Conservation (phyloP, 2,797 vertebrate species). For the Coendou prehensilis region DNA sequence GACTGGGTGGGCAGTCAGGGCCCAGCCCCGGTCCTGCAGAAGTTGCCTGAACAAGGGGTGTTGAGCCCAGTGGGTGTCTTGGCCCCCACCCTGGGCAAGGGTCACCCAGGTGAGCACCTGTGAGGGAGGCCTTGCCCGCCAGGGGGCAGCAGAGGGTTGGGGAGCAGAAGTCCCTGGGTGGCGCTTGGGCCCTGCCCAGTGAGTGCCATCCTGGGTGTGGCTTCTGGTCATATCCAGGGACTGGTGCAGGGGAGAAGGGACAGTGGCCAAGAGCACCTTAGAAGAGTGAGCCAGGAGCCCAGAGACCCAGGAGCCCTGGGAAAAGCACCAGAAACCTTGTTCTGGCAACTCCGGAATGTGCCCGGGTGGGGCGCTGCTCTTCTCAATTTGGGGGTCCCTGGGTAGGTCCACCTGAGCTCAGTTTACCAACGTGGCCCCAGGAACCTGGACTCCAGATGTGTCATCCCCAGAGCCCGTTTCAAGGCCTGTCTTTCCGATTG, state of each 20-base stretch:
- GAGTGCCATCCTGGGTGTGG: not conserved
- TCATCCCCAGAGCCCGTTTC: slow-evolving; percentile 79
- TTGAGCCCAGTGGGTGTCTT: not conserved
- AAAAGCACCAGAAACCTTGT: not conserved
- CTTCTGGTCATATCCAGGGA: not conserved
- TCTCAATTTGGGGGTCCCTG: not conserved
- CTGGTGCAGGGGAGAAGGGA: not conserved
- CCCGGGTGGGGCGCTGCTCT: rapidly evolving
- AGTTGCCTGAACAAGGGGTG: not conserved
- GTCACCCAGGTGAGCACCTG: not conserved
- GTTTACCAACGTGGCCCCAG: not conserved
- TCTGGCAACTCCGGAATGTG: not conserved
- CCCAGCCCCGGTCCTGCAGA: not conserved
- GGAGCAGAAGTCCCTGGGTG: not conserved
- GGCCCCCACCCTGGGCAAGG: slow-evolving; percentile 25
- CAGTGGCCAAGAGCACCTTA: no score
- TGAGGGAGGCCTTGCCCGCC: not conserved
- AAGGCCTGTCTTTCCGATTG: slow-evolving; percentile 76
- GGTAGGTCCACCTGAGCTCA: not conserved
- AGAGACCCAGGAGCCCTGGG: not conserved
- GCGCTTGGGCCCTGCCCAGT: rapidly evolving
- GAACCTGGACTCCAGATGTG: slow-evolving; percentile 16
- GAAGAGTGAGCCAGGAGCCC: not conserved
- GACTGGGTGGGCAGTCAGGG: not conserved
- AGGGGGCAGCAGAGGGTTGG: slow-evolving; percentile 57